Base-by-base conservation (phyloP, 2,888 invertebrate species). In the Athalia circularis region DNA sequence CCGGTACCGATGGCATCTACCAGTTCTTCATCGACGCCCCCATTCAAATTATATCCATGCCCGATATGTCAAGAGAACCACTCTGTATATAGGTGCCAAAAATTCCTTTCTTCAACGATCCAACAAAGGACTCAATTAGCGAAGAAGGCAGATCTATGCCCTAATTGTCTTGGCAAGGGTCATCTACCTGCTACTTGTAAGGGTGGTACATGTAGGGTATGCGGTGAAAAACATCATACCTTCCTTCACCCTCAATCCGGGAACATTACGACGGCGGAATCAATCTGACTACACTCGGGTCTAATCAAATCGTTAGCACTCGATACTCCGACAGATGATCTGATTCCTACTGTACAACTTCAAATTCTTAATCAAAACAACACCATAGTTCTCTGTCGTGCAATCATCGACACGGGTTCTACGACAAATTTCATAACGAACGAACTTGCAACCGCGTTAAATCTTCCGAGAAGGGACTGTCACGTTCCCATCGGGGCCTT, bases 1-100 rank as follows among this genome's bases (percentile, higher is more conserved):
- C 5, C 9, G 9, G 43, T 43, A 65, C 43, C 61, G 6, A 7
- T 8, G 7, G 6, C 61, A 13, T n/a, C 48, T 13, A 48, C 5
- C 48, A n/a, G 43, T 11, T 9, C 65, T n/a, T 7, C 65, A n/a
- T 13, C 52, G 9, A 54, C 54, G 8, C 11, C 68, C 9, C 8
- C 0, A 3, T 74, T 9, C 72, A 67, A 1, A 45, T 50, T 43
- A 8, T 70, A 65, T 13, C 50, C 65, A 11, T 83, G 83, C 77
- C 11, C 68, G 2, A 48, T 76, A 11, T 84, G 83, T 45, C 80
- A 80, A 13, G 77, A 77, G 3, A 7, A 52, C 7, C 83, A 84
- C 80, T 57, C 68, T 4, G 45, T 84, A 2, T 81, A 79, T 50
- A 59, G 62, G 4, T 84, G 84, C 48, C 43, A 79, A 7, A 80